These are phyloP conservation scores for Rhabdophis nuchalis DNA, from an alignment of 2,797 vertebrate genomes.

Conservation along the genomic window DNA sequence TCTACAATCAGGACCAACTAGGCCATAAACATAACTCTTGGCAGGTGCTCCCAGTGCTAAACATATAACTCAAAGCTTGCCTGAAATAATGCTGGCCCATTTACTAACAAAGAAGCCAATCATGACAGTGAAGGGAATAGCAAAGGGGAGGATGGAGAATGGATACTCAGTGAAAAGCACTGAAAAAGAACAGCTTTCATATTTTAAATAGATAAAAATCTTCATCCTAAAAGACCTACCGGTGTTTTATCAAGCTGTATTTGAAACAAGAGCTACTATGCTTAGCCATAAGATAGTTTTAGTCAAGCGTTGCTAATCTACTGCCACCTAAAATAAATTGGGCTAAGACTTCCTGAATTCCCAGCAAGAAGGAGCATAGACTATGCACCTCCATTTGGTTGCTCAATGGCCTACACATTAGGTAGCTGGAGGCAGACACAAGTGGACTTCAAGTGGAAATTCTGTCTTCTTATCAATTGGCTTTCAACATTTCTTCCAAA, in stretches of 20 bases:
- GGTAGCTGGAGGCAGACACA: neutral
- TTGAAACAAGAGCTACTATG: conserved; percentile 19
- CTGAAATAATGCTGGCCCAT: conserved; percentile 59
- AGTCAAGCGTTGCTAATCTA: neutral
- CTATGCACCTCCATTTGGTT: neutral
- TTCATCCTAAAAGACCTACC: conserved; percentile 55
- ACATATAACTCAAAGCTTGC: conserved; percentile 61
- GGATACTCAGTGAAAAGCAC: conserved; percentile 52
- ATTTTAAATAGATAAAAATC: conserved; percentile 53
- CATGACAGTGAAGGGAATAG: conserved; percentile 50
- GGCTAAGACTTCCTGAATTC: neutral
- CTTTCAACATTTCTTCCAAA: neutral
- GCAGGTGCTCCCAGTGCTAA: conserved; percentile 56
- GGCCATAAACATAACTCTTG: conserved; percentile 59
- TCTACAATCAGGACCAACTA: conserved; percentile 62
- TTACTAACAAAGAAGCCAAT: conserved; percentile 60
- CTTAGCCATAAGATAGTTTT: neutral
- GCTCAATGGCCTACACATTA: neutral
- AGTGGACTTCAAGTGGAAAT: neutral
- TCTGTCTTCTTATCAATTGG: neutral
- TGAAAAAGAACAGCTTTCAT: conserved; percentile 48
- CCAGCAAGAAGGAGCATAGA: neutral
- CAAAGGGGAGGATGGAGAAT: conserved; percentile 60
- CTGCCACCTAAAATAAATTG: neutral
- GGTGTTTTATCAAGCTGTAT: conserved; percentile 46